Conservation (phyloP, 2,797 vertebrate species). For the Cyclura pinguis region DNA sequence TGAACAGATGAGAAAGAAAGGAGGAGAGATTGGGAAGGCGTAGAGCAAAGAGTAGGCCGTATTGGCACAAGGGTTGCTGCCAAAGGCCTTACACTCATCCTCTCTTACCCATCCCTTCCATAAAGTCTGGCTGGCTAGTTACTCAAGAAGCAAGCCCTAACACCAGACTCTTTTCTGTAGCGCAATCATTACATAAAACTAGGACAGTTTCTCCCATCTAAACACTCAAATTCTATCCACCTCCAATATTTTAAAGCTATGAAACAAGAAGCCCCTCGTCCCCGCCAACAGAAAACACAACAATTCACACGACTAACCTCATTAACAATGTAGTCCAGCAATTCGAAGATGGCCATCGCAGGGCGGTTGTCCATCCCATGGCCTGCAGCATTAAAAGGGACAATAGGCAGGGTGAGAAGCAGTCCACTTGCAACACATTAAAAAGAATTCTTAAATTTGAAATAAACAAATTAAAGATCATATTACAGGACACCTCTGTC, state of each 20-base stretch:
- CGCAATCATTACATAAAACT: too few species aligned
- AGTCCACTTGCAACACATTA: not conserved
- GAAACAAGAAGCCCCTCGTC: too few species aligned
- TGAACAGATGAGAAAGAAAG: not conserved
- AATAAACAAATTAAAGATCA: too few species aligned
- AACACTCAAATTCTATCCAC: not conserved
- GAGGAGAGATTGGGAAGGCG: not conserved
- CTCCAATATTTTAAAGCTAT: not conserved
- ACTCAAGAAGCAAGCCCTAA: not conserved
- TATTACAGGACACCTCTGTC: too few species aligned
- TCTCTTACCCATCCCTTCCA: not conserved
- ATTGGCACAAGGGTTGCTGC: not conserved
- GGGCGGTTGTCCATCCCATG: conserved; percentile 93
- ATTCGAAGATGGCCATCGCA: conserved; percentile 98
- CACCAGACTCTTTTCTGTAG: not conserved
- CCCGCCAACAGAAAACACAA: too few species aligned
- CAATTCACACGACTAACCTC: conserved; percentile 84
- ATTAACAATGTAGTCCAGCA: conserved; percentile 98
- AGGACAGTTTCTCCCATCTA: not conserved
- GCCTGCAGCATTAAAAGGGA: conserved; percentile 76
- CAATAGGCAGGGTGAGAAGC: conserved; percentile 16
- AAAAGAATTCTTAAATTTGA: not conserved
- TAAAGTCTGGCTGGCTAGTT: not conserved
- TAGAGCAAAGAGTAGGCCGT: not conserved
- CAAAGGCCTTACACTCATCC: not conserved